phyloP scores from a whole-genome alignment of 1,140 invertebrate genomes.

The Gonatopus flavifemur region DNA sequence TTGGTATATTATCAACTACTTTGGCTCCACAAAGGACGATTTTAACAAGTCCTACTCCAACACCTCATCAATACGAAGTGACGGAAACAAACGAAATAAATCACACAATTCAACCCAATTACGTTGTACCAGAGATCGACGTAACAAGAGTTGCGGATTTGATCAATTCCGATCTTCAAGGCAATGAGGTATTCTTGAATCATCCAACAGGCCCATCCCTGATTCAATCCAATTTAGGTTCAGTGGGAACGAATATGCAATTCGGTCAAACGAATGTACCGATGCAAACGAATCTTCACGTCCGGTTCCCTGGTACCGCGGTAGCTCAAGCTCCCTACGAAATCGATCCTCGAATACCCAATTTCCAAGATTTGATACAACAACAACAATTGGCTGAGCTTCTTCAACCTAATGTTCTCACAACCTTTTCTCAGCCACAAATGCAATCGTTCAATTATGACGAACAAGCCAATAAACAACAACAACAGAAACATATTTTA shows the following conservation, averaged over 20 bases:
- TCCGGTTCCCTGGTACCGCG: constrained; percentile 32
- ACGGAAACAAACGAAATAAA: constrained; percentile 41
- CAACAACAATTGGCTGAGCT: constrained; percentile 51
- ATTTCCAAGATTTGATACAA: constrained; percentile 51
- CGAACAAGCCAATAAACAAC: constrained; percentile 49
- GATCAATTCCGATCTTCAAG: constrained; percentile 34
- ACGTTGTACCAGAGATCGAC: constrained; percentile 35
- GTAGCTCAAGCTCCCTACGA: constrained; percentile 23
- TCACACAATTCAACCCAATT: constrained; percentile 29
- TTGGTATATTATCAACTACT: constrained; percentile 19
- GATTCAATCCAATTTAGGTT: constrained; percentile 21
- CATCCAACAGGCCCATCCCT: constrained; percentile 15
- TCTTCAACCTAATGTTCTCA: constrained; percentile 30
- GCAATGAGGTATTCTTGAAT: constrained; percentile 37
- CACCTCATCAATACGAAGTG: constrained; percentile 42
- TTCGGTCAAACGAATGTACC: constrained; percentile 34
- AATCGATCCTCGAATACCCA: constrained; percentile 30
- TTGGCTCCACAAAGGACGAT: constrained; percentile 27
- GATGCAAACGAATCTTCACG: constrained; percentile 48
- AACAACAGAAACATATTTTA: constrained; percentile 34
- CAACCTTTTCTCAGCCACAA: constrained; percentile 52
- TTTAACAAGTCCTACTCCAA: constrained; percentile 28
- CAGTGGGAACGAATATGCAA: constrained; percentile 30
- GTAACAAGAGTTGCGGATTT: constrained; percentile 27
- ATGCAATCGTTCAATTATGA: constrained; percentile 61